A percentile compares a stretch with the other conserved stretches of the same genome.
Conservation (phyloP, 1,140 invertebrate genomes). For the Parapsyche elsis region DNA sequence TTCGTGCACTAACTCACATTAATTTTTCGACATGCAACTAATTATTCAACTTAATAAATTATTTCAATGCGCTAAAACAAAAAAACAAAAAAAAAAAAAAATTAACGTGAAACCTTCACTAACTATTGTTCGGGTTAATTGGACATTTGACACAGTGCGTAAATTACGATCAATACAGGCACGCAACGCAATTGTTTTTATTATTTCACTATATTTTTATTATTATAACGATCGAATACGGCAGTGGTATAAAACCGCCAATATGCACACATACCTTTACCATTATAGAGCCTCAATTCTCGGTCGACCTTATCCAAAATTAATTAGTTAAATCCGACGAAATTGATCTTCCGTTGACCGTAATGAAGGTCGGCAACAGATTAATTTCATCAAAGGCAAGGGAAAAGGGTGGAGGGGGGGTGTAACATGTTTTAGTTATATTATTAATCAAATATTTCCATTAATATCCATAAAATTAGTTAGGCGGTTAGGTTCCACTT, state of each 20-base stretch:
- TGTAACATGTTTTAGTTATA: constrained; percentile 18
- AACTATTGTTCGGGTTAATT: too few relatives aligned
- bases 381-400: constrained; percentile 30
- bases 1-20: too few relatives aligned
- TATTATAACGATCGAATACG: background rate
- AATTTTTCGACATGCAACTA: too few relatives aligned
- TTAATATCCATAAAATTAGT: constrained; percentile 32
- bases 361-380: constrained; percentile 30
- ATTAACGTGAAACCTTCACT: too few relatives aligned
- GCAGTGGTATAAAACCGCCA: background rate
- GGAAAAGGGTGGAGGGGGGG: background rate
- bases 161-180: too few relatives aligned
- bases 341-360: constrained; percentile 36
- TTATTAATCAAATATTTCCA: constrained; percentile 35
- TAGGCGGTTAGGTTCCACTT: background rate
- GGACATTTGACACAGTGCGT: too few relatives aligned
- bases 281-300: background rate
- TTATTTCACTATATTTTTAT: background rate
- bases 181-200: too few relatives aligned
- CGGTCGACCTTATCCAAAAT: constrained; percentile 35
- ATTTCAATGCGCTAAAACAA: too few relatives aligned
- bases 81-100: too few relatives aligned
- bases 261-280: background rate
- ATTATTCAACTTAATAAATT: too few relatives aligned
- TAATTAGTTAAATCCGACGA: constrained; percentile 31